Conservation (phyloP, 2,797 vertebrate genomes). For the Pangasius macronema region DNA sequence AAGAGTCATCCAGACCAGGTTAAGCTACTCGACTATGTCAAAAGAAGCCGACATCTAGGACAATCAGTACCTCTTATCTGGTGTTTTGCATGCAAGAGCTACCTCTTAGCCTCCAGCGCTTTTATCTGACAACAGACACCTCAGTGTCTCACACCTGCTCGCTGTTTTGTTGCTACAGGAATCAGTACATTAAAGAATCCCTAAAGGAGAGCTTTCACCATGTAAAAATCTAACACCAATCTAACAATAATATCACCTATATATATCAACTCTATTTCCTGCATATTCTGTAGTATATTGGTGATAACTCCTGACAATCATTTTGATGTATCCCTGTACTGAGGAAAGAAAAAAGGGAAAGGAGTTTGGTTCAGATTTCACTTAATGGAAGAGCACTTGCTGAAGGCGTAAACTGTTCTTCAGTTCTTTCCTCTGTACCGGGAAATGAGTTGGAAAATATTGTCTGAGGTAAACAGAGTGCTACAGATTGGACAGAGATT, state of each 20-base stretch:
- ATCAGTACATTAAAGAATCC: neutral
- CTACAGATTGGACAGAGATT: neutral
- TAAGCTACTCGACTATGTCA: constrained; percentile 20
- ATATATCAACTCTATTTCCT: neutral
- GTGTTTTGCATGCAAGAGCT: constrained; percentile 28
- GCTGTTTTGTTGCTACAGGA: constrained; percentile 12
- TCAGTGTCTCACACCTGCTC: constrained; percentile 68
- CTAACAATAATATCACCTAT: no score
- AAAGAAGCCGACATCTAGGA: constrained; percentile 25
- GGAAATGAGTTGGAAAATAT: neutral
- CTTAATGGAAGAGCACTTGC: neutral
- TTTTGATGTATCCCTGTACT: neutral
- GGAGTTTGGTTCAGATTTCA: neutral
- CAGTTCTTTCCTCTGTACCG: neutral
- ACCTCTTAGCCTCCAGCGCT: neutral
- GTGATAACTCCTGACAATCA: neutral
- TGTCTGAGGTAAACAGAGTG: neutral
- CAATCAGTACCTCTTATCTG: constrained; percentile 41
- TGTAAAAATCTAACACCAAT: neutral
- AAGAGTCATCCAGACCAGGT: neutral
- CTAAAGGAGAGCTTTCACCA: neutral
- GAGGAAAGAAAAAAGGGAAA: neutral
- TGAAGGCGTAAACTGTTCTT: neutral
- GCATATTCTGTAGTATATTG: neutral
- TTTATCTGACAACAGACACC: neutral